Evolutionary conservation across 2,888 invertebrate genomes (phyloP), one percentile per base, ranked within the genome.

Genomic region (Chironomus riparius): DNA sequence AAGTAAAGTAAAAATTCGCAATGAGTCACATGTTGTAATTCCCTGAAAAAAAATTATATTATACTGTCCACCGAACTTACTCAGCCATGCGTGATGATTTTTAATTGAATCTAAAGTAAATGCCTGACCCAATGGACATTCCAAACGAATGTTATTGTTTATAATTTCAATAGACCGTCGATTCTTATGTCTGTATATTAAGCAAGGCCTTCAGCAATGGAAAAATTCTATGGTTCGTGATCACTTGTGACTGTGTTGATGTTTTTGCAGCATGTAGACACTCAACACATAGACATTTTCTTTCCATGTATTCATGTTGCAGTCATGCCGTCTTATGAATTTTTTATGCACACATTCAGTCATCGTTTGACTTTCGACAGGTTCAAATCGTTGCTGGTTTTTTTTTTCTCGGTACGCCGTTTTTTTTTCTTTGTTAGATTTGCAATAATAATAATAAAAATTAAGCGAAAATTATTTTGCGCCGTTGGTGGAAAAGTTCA

Each of bases 11-110:
- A 38, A 15, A 56, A 56, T 56, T 56, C 18, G 56, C 56, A 56
- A 13, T 65, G 65, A 65, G 65, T 65, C 65, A 65, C 21, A 22
- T 65, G 65, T 21, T 65, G 65, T 24, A 65, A 65, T 65, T 65
- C 21, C 65, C 22, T 24, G 65, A 56, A 56, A 56, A 56, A 15
- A 50, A 50, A 5, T 28, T 15, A 6, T 15, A 48, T 12, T n/a
- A 3, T 15, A 56, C 22, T 65, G 65, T 65, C 65, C 65, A 65
- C 21, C 21, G 65, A 38, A 38, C 38, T 38, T 65, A 65, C 12
- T 24, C 65, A 65, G 65, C 65, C 65, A 65, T 65, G 65, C 65
- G 65, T 65, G 65, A 65, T 65, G 65, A 65, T 18, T 65, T 65
- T 65, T 65, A 65, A 65, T 65, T 65, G 65, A 65, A 65, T 24